phyloP scores from a whole-genome alignment of 2,888 invertebrate genomes.

The Anagyrus pseudococci region DNA sequence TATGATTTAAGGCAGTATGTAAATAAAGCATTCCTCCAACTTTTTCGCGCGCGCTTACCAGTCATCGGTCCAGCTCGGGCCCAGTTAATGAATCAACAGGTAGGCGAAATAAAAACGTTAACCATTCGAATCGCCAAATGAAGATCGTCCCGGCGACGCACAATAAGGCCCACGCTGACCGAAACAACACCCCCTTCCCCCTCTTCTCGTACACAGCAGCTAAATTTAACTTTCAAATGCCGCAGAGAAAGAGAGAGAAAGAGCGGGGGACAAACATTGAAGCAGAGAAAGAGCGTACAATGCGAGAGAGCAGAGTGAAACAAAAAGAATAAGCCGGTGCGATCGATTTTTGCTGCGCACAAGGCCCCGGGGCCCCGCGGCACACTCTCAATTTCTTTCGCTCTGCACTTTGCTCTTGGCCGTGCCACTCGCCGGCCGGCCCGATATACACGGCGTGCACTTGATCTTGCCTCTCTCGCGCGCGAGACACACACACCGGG shows the following conservation, averaged over 20 bases:
- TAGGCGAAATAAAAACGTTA: constrained; percentile 12
- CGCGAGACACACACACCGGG: too few relatives aligned
- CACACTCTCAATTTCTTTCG: constrained; percentile 30
- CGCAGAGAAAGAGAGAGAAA: too few relatives aligned
- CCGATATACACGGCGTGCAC: constrained; percentile 41
- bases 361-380: not conserved
- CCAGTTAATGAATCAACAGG: constrained; percentile 33
- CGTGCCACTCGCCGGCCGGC: constrained; percentile 53
- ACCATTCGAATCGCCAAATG: constrained; percentile 1
- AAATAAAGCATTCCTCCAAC: too few relatives aligned
- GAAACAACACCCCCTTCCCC: not conserved
- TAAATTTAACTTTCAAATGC: too few relatives aligned
- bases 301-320: constrained; percentile 1
- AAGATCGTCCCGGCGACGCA: not conserved
- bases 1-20: too few relatives aligned
- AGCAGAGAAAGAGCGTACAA: too few relatives aligned
- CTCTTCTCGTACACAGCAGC: too few relatives aligned
- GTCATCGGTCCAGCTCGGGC: too few relatives aligned
- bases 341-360: too few relatives aligned
- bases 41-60: too few relatives aligned
- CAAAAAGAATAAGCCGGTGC: not conserved
- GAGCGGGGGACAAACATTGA: too few relatives aligned
- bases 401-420: constrained; percentile 53
- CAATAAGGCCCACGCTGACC: constrained; percentile 4
- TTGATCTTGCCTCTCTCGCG: constrained; percentile 31